These are phyloP conservation scores for Colletes latitarsis DNA, from an alignment of 1,140 invertebrate species.

Conservation along the genomic window DNA sequence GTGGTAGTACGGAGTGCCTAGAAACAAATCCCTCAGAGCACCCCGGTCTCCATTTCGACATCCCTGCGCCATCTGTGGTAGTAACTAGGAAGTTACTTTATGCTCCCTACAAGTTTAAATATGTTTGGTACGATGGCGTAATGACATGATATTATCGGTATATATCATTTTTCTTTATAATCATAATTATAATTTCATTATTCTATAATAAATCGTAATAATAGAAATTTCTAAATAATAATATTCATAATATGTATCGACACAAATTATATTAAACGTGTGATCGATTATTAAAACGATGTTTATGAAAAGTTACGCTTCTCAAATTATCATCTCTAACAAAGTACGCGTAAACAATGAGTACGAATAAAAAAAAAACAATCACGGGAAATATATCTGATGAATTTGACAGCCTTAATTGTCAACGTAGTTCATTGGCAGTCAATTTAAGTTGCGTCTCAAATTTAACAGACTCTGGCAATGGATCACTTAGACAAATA, in stretches of 20 bases:
- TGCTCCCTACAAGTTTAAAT: not conserved
- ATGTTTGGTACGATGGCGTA: too few species aligned
- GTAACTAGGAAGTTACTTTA: too few species aligned
- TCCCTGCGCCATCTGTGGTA: too few species aligned
- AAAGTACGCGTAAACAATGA: slow-evolving; percentile 27
- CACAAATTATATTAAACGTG: not conserved
- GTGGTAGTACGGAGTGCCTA: too few species aligned
- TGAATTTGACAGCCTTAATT: slow-evolving; percentile 34
- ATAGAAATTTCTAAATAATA: not conserved
- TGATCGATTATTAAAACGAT: not conserved
- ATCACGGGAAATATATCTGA: not conserved
- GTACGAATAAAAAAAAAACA: slow-evolving; percentile 20
- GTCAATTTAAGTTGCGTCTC: slow-evolving; percentile 72
- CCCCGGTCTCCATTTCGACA: too few species aligned
- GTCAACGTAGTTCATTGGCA: slow-evolving; percentile 64
- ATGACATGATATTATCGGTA: not conserved
- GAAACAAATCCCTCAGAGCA: too few species aligned
- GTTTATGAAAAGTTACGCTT: not conserved
- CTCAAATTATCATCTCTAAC: not conserved
- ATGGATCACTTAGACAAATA: slow-evolving; percentile 49
- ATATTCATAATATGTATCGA: not conserved
- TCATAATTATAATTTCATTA: not conserved
- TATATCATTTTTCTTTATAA: not conserved
- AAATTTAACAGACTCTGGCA: slow-evolving; percentile 60
- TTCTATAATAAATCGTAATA: not conserved